Evolutionary conservation across 2,888 invertebrate species (phyloP), one percentile per base, ranked within the genome.

Genomic region (Thereva nobilitata): DNA sequence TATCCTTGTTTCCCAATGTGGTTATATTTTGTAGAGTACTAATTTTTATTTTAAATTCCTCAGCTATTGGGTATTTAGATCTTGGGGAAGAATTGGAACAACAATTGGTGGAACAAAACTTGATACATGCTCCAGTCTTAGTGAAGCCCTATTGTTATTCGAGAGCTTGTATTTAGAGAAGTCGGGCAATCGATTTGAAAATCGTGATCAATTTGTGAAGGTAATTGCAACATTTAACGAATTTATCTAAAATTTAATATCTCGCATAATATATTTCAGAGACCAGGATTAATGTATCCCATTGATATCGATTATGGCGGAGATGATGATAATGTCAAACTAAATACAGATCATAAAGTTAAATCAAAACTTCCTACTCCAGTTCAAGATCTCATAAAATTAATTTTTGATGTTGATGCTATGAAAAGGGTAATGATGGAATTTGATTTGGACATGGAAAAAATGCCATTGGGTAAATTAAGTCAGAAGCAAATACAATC

Each of bases 1-100:
- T 23, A 23, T 23, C 23, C 2, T 40, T 56, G 34, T 56, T 10
- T 40, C n/a, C 34, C 4, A 23, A 2, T 49, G 12, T 56, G 4
- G 4, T 41, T 34, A 8, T 12, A 5, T 23, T n/a, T 41, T 41
- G 23, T 37, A 23, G 23, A 9, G 6, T 34, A 5, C 7, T 41
- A 10, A 40, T 34, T 41, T 52, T 45, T 42, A n/a, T 40, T 37
- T 49, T 40, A 38, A 35, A 40, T 63, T 54, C 10, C 54, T 70
- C 71, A 87, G 87, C 69, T 91, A 84, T 79, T 93, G 89, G 87
- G 76, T 97, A 37, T 97, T 93, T 82, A 87, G 95, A 10, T 86
- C 95, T 0, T 99, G 98, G 98, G 99, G 99, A 8, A 87, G 98
- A 67, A 95, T 97, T 72, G 97, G 98, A 4, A 99, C 98, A 0